These are phyloP conservation scores for Neoscelio sp. DNA, from an alignment of 2,888 invertebrate species.

Conservation along the genomic window DNA sequence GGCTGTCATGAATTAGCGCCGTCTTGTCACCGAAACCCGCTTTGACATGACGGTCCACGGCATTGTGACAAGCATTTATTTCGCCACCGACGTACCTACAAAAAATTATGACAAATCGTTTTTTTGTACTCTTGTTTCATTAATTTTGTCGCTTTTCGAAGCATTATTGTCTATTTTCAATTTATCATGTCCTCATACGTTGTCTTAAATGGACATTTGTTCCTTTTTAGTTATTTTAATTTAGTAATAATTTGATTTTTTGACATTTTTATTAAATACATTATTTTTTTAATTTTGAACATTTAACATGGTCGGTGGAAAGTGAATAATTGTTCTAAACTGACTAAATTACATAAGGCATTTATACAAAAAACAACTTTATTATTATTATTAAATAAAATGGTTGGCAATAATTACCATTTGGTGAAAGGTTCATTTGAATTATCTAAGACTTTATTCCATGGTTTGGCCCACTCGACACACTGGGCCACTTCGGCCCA, in stretches of 20 bases:
- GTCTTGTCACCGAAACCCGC: conserved; percentile 90
- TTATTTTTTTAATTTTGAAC: too few relatives aligned
- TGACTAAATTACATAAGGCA: too few relatives aligned
- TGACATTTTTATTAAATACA: too few relatives aligned
- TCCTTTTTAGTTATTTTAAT: too few relatives aligned
- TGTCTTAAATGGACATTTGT: too few relatives aligned
- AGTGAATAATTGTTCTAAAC: too few relatives aligned
- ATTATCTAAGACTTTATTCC: conserved; percentile 93
- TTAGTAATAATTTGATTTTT: too few relatives aligned
- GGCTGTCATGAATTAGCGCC: conserved; percentile 96
- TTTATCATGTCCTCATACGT: too few relatives aligned
- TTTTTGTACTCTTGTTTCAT: neutral
- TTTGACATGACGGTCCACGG: conserved; percentile 94
- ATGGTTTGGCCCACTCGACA: conserved; percentile 93
- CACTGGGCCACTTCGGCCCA: conserved; percentile 92
- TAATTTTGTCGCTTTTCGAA: neutral
- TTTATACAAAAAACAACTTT: too few relatives aligned
- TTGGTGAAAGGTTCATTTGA: conserved; percentile 93
- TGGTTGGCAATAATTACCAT: conserved; percentile 88
- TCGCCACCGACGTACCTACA: conserved; percentile 94
- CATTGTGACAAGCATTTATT: conserved; percentile 96
- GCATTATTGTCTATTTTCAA: neutral
- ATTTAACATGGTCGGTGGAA: too few relatives aligned
- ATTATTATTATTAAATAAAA: too few relatives aligned
- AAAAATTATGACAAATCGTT: conserved; percentile 35